phyloP scores from a whole-genome alignment of 2,888 invertebrate genomes.

The Diloba caeruleocephala region DNA sequence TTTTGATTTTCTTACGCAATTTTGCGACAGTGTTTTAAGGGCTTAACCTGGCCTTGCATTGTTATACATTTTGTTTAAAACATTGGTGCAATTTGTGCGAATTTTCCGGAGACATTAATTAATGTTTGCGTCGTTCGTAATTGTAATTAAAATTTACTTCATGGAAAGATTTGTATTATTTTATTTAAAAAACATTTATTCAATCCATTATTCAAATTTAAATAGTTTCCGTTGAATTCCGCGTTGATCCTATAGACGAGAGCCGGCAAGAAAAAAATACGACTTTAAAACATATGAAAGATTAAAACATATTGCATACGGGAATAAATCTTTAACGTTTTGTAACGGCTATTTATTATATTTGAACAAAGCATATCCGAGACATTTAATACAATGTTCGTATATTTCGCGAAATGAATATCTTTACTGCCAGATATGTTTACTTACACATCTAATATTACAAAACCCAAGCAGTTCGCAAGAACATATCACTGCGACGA shows the following conservation, averaged over 20 bases:
- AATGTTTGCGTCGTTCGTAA: background rate
- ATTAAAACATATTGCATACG: too few species aligned
- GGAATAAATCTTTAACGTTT: too few species aligned
- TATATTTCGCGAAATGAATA: slow-evolving; percentile 26
- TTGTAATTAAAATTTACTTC: background rate
- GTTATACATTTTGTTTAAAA: slow-evolving; percentile 41
- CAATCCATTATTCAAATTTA: too few species aligned
- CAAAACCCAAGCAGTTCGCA: slow-evolving; percentile 23
- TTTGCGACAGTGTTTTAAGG: slow-evolving; percentile 13
- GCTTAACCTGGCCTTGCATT: slow-evolving; percentile 41
- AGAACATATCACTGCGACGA: slow-evolving; percentile 29
- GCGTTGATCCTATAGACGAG: too few species aligned
- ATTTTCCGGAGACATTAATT: slow-evolving; percentile 4
- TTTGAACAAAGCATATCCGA: background rate
- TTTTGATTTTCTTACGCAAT: slow-evolving; percentile 28
- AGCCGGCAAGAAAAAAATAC: too few species aligned
- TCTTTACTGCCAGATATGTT: slow-evolving; percentile 28
- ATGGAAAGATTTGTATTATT: background rate
- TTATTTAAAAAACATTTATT: too few species aligned
- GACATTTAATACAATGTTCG: background rate
- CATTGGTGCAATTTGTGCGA: slow-evolving; percentile 1
- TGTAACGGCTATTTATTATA: too few species aligned
- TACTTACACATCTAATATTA: slow-evolving; percentile 36
- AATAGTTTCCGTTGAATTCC: too few species aligned
- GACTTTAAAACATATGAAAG: too few species aligned